phyloP scores from a whole-genome alignment of 1,140 invertebrate genomes.

The Solenopsis fugax region DNA sequence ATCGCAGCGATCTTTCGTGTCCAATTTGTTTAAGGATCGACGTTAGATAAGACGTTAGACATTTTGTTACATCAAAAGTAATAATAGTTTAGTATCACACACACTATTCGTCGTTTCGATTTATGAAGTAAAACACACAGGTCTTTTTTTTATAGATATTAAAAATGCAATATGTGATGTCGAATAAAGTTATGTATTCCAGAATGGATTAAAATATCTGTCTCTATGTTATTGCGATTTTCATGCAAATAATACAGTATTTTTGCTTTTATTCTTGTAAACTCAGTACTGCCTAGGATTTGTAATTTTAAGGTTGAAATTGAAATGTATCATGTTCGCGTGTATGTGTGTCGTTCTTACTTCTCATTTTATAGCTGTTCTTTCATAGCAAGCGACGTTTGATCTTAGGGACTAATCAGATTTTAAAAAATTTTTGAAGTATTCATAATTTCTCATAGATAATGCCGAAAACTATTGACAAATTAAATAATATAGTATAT shows the following conservation, averaged over 20 bases:
- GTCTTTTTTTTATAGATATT: not conserved
- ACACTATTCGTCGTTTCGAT: not conserved
- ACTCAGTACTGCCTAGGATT: too few relatives aligned
- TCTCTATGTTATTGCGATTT: constrained; percentile 1
- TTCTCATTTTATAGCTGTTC: too few relatives aligned
- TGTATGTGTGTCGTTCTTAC: too few relatives aligned
- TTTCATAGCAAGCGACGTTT: too few relatives aligned
- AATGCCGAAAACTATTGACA: too few relatives aligned
- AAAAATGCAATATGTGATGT: not conserved
- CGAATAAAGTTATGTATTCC: constrained; percentile 12
- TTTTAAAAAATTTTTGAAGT: too few relatives aligned
- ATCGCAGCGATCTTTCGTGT: constrained; percentile 65
- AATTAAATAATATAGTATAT: too few relatives aligned
- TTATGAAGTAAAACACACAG: not conserved
- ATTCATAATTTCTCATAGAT: too few relatives aligned
- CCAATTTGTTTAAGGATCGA: constrained; percentile 68
- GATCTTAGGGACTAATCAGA: too few relatives aligned
- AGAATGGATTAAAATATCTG: constrained; percentile 9
- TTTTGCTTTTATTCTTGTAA: not conserved
- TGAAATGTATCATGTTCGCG: too few relatives aligned
- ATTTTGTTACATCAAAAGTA: constrained; percentile 22
- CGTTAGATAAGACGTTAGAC: constrained; percentile 50
- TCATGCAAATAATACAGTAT: not conserved
- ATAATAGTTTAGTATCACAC: constrained; percentile 12
- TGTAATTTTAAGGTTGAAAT: too few relatives aligned